Evolutionary conservation across 2,113 vertebrate species (phyloP).

Genomic region (Labeo rohita): DNA sequence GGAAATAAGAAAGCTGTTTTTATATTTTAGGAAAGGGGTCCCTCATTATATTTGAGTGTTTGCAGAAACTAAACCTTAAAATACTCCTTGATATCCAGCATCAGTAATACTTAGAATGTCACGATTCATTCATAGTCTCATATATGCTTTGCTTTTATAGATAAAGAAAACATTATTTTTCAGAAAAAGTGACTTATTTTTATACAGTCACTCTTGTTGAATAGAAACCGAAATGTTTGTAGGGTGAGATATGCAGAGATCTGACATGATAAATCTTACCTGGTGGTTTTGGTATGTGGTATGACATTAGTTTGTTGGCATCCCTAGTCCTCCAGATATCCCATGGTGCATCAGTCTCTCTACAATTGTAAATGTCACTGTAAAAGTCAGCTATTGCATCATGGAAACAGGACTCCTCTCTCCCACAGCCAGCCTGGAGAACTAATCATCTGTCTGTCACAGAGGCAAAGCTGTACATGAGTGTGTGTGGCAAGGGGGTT

Average conservation of each 20-base stretch:
- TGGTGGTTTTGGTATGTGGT: conserved; percentile 31
- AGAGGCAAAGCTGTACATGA: conserved; percentile 42
- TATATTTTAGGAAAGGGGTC: neutral
- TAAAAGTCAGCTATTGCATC: conserved; percentile 65
- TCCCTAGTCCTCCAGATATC: conserved; percentile 49
- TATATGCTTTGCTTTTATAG: neutral
- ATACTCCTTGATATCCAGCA: neutral
- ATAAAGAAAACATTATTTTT: neutral
- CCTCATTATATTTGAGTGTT: neutral
- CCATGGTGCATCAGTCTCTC: conserved; percentile 54
- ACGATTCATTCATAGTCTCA: neutral
- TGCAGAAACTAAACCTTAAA: neutral
- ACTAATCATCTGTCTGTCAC: conserved; percentile 70
- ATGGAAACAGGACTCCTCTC: conserved; percentile 63
- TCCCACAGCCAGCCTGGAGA: conserved; percentile 73
- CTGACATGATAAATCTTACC: conserved; percentile 2
- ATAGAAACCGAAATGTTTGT: neutral
- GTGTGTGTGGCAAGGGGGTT: conserved; percentile 46
- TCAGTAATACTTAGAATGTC: conserved; percentile 6
- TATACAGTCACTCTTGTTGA: neutral
- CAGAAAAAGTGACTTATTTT: neutral
- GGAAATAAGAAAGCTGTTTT: neutral
- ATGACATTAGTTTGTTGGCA: conserved; percentile 52
- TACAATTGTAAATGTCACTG: conserved; percentile 67
- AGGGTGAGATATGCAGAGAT: neutral